These are phyloP conservation scores for Rissa tridactyla DNA, from an alignment of 2,113 vertebrate genomes.

Conservation along the genomic window DNA sequence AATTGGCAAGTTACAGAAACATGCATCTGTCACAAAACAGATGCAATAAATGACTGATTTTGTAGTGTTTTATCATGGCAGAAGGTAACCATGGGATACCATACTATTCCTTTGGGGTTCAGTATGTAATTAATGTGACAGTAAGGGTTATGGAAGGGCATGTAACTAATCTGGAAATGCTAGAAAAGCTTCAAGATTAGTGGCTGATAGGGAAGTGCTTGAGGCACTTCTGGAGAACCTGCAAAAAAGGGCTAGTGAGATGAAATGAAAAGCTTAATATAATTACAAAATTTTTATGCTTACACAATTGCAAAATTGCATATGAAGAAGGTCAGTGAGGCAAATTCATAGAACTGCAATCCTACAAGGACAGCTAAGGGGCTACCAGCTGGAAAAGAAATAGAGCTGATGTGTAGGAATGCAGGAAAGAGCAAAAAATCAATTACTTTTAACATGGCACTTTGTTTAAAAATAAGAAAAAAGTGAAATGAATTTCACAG, in stretches of 20 bases:
- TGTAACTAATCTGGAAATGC: background rate
- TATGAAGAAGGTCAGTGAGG: background rate
- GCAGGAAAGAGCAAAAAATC: background rate
- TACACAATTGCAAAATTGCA: background rate
- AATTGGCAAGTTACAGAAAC: background rate
- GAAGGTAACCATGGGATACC: background rate
- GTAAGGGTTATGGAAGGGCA: background rate
- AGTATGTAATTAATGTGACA: background rate
- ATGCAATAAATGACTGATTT: background rate
- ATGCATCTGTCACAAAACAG: background rate
- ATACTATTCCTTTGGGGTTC: background rate
- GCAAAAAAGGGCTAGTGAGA: background rate
- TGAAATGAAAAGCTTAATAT: background rate
- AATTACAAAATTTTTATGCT: background rate
- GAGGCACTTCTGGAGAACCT: background rate
- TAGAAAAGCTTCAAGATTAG: background rate
- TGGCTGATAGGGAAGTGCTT: background rate
- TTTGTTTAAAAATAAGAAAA: no score
- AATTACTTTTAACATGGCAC: no score
- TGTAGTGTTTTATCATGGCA: background rate
- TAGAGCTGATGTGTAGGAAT: background rate
- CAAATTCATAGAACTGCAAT: background rate
- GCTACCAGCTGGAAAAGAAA: background rate
- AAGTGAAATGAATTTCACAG: no score
- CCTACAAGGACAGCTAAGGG: background rate